Evolutionary conservation across 2,888 invertebrate genomes (phyloP).

Genomic region (Melanotus villosus): DNA sequence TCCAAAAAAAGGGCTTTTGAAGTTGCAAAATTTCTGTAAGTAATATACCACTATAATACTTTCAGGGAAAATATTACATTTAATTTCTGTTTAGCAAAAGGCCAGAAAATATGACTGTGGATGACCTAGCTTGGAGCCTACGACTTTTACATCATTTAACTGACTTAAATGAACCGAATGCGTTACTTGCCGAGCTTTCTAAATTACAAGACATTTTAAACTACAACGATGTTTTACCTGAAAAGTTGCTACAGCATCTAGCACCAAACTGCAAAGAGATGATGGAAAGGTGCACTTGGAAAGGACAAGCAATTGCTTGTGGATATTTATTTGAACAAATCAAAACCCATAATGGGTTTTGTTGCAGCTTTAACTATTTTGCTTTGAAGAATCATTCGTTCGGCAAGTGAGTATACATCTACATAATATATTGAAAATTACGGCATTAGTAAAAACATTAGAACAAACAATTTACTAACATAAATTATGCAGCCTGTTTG

Average conservation of each 20-base stretch:
- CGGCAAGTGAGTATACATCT: constrained; percentile 57
- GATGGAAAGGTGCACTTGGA: constrained; percentile 61
- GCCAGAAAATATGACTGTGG: constrained; percentile 5
- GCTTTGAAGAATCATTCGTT: constrained; percentile 65
- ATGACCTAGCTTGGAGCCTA: constrained; percentile 9
- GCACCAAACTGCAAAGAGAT: constrained; percentile 57
- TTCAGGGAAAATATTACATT: no score
- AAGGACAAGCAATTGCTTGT: constrained; percentile 59
- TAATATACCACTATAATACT: constrained; percentile 50
- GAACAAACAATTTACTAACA: no score
- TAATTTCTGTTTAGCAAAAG: constrained; percentile 22
- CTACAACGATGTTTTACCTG: constrained; percentile 48
- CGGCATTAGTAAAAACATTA: no score
- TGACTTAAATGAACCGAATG: not conserved
- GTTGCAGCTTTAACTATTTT: constrained; percentile 78
- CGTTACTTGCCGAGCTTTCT: constrained; percentile 40
- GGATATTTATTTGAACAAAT: constrained; percentile 59
- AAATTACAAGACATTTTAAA: constrained; percentile 52
- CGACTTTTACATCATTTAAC: constrained; percentile 26
- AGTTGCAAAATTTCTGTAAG: constrained; percentile 72
- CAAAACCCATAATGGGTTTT: constrained; percentile 66
- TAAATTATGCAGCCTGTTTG: no score
- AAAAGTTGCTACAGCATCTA: constrained; percentile 43
- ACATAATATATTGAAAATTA: no score
- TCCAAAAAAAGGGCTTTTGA: constrained; percentile 69